Conservation (phyloP, 2,888 invertebrate genomes). For the Drosophila picticornis region DNA sequence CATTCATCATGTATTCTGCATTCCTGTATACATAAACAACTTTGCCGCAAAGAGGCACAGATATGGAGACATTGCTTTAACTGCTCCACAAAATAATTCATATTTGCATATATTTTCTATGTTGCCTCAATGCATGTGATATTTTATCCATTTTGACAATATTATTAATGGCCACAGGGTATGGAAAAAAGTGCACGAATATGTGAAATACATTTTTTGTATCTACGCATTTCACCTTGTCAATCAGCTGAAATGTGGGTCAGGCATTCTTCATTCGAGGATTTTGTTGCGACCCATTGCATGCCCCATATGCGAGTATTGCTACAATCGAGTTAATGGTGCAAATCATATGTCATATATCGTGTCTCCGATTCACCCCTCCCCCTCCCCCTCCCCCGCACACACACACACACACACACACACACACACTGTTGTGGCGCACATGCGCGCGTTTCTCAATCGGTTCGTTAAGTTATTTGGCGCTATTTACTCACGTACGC, state of each 20-base stretch:
- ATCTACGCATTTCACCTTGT: slow-evolving; percentile 69
- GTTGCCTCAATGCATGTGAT: neutral
- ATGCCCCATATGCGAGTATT: slow-evolving; percentile 24
- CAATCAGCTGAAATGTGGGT: slow-evolving; percentile 64
- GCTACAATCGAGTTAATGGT: slow-evolving; percentile 4
- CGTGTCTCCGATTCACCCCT: slow-evolving; percentile 7
- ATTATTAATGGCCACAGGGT: neutral
- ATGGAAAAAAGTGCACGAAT: slow-evolving; percentile 24
- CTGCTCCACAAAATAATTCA: neutral
- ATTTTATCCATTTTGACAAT: neutral
- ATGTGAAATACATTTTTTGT: slow-evolving; percentile 41
- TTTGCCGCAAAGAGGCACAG: neutral
- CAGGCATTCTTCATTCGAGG: slow-evolving; percentile 29
- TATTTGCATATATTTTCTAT: neutral
- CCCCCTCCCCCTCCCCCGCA: neutral
- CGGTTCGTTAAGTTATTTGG: slow-evolving; percentile 43
- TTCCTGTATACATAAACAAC: neutral
- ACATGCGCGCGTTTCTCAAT: slow-evolving; percentile 56
- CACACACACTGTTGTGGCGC: slow-evolving; percentile 37
- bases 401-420: neutral
- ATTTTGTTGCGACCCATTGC: slow-evolving; percentile 32
- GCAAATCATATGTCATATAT: slow-evolving; percentile 16
- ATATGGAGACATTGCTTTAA: neutral
- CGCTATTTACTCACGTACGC: slow-evolving; percentile 65
- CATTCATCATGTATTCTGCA: neutral